Conservation (phyloP, 2,888 invertebrate species). For the Piscicola geometra region DNA sequence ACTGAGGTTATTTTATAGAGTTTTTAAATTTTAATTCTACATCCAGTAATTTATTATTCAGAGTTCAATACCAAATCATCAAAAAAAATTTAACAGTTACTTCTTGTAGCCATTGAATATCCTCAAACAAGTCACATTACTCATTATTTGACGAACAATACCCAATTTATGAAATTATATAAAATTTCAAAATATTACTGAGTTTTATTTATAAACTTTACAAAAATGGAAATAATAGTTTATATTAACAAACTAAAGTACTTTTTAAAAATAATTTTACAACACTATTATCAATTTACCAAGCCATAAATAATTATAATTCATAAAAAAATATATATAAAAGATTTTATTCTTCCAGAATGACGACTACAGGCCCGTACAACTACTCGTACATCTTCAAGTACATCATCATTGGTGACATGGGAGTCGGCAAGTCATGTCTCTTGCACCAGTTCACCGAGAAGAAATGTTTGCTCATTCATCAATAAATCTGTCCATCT, state of each 20-base stretch:
- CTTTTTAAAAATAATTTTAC: too few relatives aligned
- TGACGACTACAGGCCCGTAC: constrained; percentile 75
- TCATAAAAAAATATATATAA: too few relatives aligned
- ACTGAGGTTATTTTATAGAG: background rate
- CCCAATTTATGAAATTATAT: background rate
- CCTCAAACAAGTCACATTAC: constrained; percentile 16
- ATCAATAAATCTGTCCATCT: background rate
- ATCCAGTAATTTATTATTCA: background rate
- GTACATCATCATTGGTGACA: constrained; percentile 97
- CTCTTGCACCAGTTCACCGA: constrained; percentile 98
- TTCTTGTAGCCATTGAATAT: background rate
- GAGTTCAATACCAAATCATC: background rate
- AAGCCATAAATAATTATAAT: too few relatives aligned
- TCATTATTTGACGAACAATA: background rate
- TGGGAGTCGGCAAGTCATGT: constrained; percentile 99
- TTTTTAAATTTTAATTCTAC: too few relatives aligned
- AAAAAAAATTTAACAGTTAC: background rate
- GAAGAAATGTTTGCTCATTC: constrained; percentile 83
- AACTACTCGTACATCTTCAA: constrained; percentile 99
- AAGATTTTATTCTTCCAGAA: background rate
- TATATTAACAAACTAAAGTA: too few relatives aligned
- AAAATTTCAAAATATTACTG: too few relatives aligned
- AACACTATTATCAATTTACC: too few relatives aligned
- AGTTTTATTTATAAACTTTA: too few relatives aligned
- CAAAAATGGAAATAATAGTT: background rate